phyloP scores from a whole-genome alignment of 1,140 invertebrate genomes.

The Drosophila albomicans region DNA sequence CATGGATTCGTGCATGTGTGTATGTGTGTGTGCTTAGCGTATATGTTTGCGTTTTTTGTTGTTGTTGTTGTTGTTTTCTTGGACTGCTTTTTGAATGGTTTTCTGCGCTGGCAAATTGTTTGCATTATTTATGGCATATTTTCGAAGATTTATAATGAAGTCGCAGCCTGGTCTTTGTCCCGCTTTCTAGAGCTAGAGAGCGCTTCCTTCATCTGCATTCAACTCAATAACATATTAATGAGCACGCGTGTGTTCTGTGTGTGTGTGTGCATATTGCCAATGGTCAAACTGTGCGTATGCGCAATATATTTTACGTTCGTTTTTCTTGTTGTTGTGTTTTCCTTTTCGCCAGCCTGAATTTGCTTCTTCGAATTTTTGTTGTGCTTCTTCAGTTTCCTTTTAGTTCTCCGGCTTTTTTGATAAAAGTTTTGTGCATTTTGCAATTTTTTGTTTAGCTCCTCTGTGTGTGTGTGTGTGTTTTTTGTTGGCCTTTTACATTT shows the following conservation, averaged over 20 bases:
- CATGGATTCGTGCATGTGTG: constrained; percentile 12
- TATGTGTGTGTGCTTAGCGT: constrained; percentile 13
- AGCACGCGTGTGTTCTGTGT: constrained; percentile 33
- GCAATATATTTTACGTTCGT: constrained; percentile 37
- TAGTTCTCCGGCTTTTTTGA: constrained; percentile 39
- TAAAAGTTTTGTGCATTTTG: constrained; percentile 56
- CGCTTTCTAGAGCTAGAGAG: constrained; percentile 24
- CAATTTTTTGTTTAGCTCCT: constrained; percentile 35
- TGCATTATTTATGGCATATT: constrained; percentile 80
- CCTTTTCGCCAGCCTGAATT: background rate
- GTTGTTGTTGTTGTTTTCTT: constrained; percentile 39
- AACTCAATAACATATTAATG: constrained; percentile 78
- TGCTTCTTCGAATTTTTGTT: background rate
- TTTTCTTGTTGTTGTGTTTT: background rate
- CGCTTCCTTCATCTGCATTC: constrained; percentile 42
- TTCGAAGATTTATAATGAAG: constrained; percentile 82
- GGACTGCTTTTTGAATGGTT: constrained; percentile 51
- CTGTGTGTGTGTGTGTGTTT: constrained; percentile 8
- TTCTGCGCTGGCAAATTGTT: constrained; percentile 72
- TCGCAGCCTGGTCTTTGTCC: constrained; percentile 41
- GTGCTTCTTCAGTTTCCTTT: background rate
- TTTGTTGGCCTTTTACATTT: constrained; percentile 59
- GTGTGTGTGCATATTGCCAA: constrained; percentile 17
- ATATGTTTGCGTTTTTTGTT: constrained; percentile 3
- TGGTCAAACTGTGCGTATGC: constrained; percentile 49